phyloP scores from a whole-genome alignment of 2,797 vertebrate genomes.

The Manis javanica region DNA sequence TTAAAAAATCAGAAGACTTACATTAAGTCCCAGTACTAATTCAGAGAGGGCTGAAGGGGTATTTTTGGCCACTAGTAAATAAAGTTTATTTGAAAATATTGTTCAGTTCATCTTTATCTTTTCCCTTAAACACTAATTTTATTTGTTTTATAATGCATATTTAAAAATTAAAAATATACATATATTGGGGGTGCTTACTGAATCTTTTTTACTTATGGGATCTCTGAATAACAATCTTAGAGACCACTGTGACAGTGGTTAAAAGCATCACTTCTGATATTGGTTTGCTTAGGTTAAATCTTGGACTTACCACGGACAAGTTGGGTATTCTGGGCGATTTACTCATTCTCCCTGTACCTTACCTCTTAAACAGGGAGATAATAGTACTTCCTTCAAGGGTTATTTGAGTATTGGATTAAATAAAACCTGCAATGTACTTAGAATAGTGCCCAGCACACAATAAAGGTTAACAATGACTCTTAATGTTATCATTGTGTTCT shows the following conservation, averaged over 20 bases:
- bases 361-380: neutral
- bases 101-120: neutral
- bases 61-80: neutral
- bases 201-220: neutral
- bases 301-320: neutral
- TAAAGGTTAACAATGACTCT: neutral
- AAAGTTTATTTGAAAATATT: slow-evolving; percentile 10
- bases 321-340: neutral
- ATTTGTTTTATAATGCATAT: neutral
- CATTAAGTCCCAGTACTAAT: neutral
- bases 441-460: neutral
- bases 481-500: neutral
- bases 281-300: neutral
- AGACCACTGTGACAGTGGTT: neutral
- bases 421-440: neutral
- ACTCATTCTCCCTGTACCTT: neutral
- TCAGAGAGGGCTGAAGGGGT: neutral
- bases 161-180: neutral
- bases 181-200: neutral
- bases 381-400: neutral
- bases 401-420: slow-evolving; percentile 21
- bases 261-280: neutral
- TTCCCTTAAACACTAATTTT: neutral
- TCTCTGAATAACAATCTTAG: neutral
- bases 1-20: neutral